Percentiles rank a stretch among this genome's conserved stretches.
Conservation (phyloP, 2,113 vertebrate genomes). For the Chelonoidis abingdonii region DNA sequence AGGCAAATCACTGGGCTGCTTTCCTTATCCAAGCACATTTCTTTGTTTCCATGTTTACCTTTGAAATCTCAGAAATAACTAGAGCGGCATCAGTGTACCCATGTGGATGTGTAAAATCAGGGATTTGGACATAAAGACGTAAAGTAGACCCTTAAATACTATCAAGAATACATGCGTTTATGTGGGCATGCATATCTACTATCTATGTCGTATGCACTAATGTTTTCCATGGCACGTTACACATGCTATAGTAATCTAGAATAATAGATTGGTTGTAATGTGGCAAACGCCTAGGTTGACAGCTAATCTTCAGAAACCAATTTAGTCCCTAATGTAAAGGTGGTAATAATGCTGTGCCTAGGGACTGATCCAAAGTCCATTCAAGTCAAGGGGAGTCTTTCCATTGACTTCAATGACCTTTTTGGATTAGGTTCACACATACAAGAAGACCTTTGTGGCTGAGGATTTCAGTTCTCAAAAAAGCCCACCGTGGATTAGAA, state of each 20-base stretch:
- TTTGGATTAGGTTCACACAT: not conserved
- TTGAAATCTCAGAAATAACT: not conserved
- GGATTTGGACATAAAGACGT: not conserved
- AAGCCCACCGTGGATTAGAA: not conserved
- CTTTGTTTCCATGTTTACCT: not conserved
- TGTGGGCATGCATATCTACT: not conserved
- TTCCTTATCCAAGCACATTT: not conserved
- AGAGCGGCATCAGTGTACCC: not conserved
- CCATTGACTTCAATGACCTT: not conserved
- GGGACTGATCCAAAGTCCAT: not conserved
- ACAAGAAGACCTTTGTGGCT: not conserved
- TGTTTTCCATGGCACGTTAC: not conserved
- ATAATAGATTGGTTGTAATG: not conserved
- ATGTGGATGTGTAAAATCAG: not conserved
- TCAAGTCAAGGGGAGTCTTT: not conserved
- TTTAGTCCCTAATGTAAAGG: not conserved
- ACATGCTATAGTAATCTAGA: not conserved
- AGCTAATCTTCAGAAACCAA: not conserved
- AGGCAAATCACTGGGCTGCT: not conserved
- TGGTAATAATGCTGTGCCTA: not conserved
- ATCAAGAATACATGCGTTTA: not conserved
- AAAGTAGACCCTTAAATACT: not conserved
- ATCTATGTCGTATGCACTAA: not conserved
- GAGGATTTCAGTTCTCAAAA: slow-evolving; percentile 36
- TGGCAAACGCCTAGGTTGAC: not conserved